Evolutionary conservation across 1,140 invertebrate species (phyloP), one percentile per base, ranked within the genome.

Genomic region (Luehdorfia chinensis): DNA sequence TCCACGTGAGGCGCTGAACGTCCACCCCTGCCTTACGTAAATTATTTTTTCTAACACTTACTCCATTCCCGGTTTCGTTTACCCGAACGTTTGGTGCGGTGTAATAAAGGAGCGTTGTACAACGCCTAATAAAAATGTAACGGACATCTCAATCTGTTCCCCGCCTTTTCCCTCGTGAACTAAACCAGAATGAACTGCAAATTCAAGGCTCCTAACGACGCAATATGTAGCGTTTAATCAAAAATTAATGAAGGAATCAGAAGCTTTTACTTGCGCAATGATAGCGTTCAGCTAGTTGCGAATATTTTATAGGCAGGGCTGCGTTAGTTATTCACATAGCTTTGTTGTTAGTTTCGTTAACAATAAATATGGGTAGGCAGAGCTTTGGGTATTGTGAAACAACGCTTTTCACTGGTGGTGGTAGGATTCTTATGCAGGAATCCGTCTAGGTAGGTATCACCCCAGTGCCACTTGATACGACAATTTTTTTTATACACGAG

Each of bases 1-100:
- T 66, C 72, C 80, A 84, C 80, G 80, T 84, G 80, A 70, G 62
- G 61, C 55, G 74, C 63, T 61, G 50, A 21, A 21, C 5, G 0
- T 7, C 12, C 21, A n/a, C 23, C 39, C 14, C 5, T 6, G 11
- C 23, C 37, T 23, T 25, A 8, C 37, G 21, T 30, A 13, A 28
- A 28, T 28, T 16, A 43, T 43, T 28, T 8, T 8, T 28, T 11
- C 25, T 8, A 15, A 28, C 13, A 30, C 1, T 5, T n/a, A 11
- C n/a, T 27, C 7, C 39, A 43, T 43, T 28, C 12, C 39, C 1
- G 14, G 39, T 8, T 27, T 1, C 4, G 7, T 25, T 11, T 2
- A 25, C 8, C 13, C 28, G 7, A 11, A 16, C n/a, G 2, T n/a
- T 28, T 1, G 0, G 1, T 15, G 15, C 1, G 12, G 14, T 6